These are phyloP conservation scores for Phoebastria nigripes DNA, from an alignment of 2,797 vertebrate genomes.

Conservation along the genomic window DNA sequence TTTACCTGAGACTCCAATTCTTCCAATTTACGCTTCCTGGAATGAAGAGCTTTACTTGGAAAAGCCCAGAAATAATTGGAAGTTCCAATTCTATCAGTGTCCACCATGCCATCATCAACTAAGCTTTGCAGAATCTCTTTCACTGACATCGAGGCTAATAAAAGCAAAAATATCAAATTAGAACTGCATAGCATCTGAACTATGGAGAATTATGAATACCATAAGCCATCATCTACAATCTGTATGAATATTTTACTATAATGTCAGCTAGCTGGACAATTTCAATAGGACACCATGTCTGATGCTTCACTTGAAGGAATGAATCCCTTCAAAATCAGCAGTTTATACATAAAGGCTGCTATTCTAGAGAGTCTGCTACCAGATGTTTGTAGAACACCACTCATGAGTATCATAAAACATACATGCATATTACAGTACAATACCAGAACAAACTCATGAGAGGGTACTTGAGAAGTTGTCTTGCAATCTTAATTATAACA, in stretches of 20 bases:
- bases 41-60: conserved; percentile 92
- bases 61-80: conserved; percentile 99
- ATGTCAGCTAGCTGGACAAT: background rate
- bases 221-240: background rate
- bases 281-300: background rate
- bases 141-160: conserved; percentile 90
- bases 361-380: background rate
- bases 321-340: background rate
- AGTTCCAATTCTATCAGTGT: conserved; percentile 92
- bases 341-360: background rate
- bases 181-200: background rate
- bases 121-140: conserved; percentile 96
- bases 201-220: background rate
- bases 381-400: background rate
- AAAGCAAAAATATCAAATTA: conserved; percentile 40
- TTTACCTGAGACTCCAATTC: conserved; percentile 88
- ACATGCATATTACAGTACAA: background rate
- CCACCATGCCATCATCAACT: conserved; percentile 96
- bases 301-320: background rate
- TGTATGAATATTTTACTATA: background rate
- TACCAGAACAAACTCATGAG: background rate
- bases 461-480: background rate
- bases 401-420: background rate
- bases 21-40: conserved; percentile 84
- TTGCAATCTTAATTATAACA: background rate